A percentile compares a stretch with the other conserved stretches of the same genome.
Conservation (phyloP, 2,113 vertebrate species). For the Limnothrissa miodon region DNA sequence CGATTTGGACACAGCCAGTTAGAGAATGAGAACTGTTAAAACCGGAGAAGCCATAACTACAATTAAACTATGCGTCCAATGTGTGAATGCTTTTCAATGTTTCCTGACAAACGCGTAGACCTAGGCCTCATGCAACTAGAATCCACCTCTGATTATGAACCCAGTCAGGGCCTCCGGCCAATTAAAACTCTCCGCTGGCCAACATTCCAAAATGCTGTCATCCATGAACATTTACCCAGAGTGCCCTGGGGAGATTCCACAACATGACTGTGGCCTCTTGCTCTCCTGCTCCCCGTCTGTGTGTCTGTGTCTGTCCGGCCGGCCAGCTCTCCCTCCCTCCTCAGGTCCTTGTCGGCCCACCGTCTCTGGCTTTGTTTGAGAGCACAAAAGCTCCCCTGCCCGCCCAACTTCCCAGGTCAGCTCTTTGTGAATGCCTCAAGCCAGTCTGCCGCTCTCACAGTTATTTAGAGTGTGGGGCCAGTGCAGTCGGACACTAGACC, state of each 20-base stretch:
- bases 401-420: conserved; percentile 76
- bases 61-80: not conserved
- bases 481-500: conserved; percentile 13
- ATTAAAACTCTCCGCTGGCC: conserved; percentile 74
- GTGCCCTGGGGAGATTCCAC: conserved; percentile 73
- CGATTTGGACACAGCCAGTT: not conserved
- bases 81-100: conserved; percentile 6
- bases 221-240: conserved; percentile 76
- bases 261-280: conserved; percentile 66
- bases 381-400: conserved; percentile 76
- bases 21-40: not conserved
- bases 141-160: conserved; percentile 65
- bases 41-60: not conserved
- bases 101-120: conserved; percentile 44
- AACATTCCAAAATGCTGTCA: conserved; percentile 76
- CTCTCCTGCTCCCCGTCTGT: conserved; percentile 52
- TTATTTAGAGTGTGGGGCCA: conserved; percentile 53
- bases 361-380: conserved; percentile 69
- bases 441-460: conserved; percentile 52
- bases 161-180: conserved; percentile 66
- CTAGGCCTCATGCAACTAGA: conserved; percentile 24
- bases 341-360: conserved; percentile 37
- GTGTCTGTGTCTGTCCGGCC: too few relatives aligned
- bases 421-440: conserved; percentile 67
- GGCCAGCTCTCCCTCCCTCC: conserved; percentile 52